Percentiles rank a stretch among this genome's conserved stretches.
Conservation (phyloP, 2,888 invertebrate species). For the Physocephala rufipes region DNA sequence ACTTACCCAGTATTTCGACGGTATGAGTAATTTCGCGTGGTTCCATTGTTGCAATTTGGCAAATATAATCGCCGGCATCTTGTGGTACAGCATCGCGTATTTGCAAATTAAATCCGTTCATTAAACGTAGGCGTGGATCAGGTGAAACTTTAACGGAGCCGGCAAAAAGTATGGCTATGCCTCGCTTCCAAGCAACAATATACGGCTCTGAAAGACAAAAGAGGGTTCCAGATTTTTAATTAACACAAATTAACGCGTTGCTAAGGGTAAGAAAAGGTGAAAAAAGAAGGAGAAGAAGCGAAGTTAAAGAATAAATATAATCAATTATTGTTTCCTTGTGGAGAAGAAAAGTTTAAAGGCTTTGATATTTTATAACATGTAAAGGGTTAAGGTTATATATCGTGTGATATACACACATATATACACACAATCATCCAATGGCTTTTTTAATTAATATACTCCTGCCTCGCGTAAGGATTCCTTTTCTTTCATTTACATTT, state of each 20-base stretch:
- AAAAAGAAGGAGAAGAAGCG: no score
- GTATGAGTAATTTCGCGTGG: conserved; percentile 75
- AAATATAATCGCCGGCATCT: conserved; percentile 76
- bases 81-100: conserved; percentile 72
- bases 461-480: no score
- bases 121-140: conserved; percentile 71
- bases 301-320: no score
- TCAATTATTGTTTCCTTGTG: no score
- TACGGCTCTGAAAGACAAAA: conserved; percentile 68
- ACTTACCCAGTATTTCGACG: conserved; percentile 74
- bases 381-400: no score
- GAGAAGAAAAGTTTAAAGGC: no score
- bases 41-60: conserved; percentile 74
- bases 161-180: conserved; percentile 73
- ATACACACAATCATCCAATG: neutral
- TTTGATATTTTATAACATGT: no score
- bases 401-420: neutral
- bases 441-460: neutral
- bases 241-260: neutral
- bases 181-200: conserved; percentile 74
- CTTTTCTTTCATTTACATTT: no score
- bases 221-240: conserved; percentile 25
- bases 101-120: conserved; percentile 73
- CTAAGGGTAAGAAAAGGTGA: neutral
- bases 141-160: conserved; percentile 73